A percentile compares a stretch with the other conserved stretches of the same genome.
These are phyloP conservation scores for Parambassis ranga DNA, from an alignment of 2,797 vertebrate genomes.

Conservation along the genomic window DNA sequence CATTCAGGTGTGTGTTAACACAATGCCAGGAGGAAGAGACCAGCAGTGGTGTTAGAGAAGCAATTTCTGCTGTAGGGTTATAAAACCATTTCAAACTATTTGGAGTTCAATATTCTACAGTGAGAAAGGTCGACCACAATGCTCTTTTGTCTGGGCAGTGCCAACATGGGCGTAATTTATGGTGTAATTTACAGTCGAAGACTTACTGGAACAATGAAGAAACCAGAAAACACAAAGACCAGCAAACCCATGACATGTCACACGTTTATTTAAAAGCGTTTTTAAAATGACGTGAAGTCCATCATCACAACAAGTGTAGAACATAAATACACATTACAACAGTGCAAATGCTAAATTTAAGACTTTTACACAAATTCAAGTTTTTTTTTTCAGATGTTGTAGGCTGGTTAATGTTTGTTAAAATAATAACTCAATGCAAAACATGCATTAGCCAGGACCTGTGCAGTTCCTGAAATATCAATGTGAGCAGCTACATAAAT, in stretches of 20 bases:
- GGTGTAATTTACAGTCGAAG: too few species aligned
- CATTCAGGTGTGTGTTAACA: too few species aligned
- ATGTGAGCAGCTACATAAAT: constrained; percentile 16
- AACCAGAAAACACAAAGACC: background rate
- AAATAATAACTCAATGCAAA: constrained; percentile 9
- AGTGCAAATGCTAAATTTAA: constrained; percentile 37
- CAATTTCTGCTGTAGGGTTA: too few species aligned
- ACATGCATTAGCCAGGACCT: background rate
- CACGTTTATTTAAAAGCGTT: constrained; percentile 61
- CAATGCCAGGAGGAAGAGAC: too few species aligned
- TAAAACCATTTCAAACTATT: too few species aligned
- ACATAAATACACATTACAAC: constrained; percentile 43
- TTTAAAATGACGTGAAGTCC: too few species aligned
- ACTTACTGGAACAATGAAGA: background rate
- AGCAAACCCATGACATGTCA: background rate
- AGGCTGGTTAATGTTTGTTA: too few species aligned
- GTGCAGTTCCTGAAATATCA: constrained; percentile 14
- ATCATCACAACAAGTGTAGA: constrained; percentile 2
- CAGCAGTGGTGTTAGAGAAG: too few species aligned
- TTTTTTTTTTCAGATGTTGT: background rate
- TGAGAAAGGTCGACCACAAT: too few species aligned
- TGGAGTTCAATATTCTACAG: too few species aligned
- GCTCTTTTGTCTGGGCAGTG: too few species aligned
- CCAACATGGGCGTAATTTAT: too few species aligned
- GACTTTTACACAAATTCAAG: constrained; percentile 35